phyloP scores from a whole-genome alignment of 1,140 invertebrate species.

The Solenopsis invicta region DNA sequence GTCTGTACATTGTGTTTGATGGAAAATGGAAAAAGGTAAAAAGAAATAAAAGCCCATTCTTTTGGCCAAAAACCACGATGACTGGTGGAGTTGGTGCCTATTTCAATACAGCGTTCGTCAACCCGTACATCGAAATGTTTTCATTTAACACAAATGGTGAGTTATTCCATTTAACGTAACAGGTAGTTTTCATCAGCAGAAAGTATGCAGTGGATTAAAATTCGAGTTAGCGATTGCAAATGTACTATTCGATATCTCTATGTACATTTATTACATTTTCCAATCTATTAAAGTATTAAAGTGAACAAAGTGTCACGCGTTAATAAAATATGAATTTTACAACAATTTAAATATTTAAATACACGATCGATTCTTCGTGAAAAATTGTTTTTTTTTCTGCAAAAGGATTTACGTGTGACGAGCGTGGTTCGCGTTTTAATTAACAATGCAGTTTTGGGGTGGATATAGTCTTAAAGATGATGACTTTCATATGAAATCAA shows the following conservation, averaged over 20 bases:
- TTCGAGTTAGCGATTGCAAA: background rate
- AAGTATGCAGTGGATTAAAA: background rate
- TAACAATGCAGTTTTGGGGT: background rate
- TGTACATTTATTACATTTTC: no score
- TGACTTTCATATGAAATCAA: background rate
- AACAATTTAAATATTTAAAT: background rate
- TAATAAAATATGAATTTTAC: conserved; percentile 21
- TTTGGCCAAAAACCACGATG: background rate
- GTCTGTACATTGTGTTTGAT: conserved; percentile 32
- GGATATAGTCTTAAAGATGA: background rate
- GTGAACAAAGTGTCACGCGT: no score
- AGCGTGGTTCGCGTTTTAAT: conserved; percentile 36
- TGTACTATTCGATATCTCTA: background rate
- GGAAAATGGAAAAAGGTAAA: conserved; percentile 20
- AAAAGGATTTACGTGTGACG: conserved; percentile 2
- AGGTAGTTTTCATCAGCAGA: background rate
- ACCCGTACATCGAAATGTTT: background rate
- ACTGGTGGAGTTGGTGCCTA: background rate
- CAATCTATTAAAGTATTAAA: background rate
- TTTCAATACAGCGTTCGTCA: background rate
- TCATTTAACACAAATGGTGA: conserved; percentile 16
- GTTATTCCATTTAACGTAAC: conserved; percentile 21
- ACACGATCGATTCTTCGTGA: background rate
- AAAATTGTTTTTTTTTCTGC: background rate
- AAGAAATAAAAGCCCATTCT: background rate